Conservation (phyloP, 2,797 vertebrate species). For the Zenarchopterus dispar region DNA sequence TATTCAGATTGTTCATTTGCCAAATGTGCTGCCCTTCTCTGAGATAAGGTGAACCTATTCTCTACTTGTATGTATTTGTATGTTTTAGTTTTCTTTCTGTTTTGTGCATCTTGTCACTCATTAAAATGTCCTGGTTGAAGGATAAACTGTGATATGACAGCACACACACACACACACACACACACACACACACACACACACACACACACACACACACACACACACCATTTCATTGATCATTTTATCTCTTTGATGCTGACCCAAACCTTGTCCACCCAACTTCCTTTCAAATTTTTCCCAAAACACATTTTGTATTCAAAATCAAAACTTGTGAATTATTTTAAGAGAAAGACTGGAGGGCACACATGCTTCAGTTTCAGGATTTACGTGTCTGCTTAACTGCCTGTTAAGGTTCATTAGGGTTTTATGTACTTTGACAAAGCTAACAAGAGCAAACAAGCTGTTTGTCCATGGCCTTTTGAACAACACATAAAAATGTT, state of each 20-base stretch:
- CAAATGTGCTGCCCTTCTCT: constrained; percentile 3
- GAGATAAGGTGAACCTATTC: constrained; percentile 41
- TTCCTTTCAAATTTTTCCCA: constrained; percentile 13
- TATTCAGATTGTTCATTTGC: constrained; percentile 17
- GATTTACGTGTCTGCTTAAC: too few species aligned
- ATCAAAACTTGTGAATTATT: too few species aligned
- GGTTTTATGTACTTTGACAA: constrained; percentile 8
- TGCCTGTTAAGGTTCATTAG: background rate
- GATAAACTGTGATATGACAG: constrained; percentile 1
- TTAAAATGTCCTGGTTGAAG: constrained; percentile 36
- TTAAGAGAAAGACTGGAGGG: too few species aligned
- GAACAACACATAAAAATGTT: constrained; percentile 4
- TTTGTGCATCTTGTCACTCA: constrained; percentile 21
- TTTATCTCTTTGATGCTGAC: constrained; percentile 22
- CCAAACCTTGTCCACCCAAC: constrained; percentile 29
- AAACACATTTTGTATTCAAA: too few species aligned
- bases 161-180: background rate
- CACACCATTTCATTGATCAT: constrained; percentile 27
- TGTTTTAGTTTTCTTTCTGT: background rate
- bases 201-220: background rate
- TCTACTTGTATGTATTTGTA: constrained; percentile 10
- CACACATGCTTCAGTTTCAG: too few species aligned
- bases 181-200: constrained; percentile 2
- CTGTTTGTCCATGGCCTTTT: background rate
- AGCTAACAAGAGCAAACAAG: background rate